Base-by-base conservation (phyloP, 2,888 invertebrate genomes). In the Iphiclides podalirius region DNA sequence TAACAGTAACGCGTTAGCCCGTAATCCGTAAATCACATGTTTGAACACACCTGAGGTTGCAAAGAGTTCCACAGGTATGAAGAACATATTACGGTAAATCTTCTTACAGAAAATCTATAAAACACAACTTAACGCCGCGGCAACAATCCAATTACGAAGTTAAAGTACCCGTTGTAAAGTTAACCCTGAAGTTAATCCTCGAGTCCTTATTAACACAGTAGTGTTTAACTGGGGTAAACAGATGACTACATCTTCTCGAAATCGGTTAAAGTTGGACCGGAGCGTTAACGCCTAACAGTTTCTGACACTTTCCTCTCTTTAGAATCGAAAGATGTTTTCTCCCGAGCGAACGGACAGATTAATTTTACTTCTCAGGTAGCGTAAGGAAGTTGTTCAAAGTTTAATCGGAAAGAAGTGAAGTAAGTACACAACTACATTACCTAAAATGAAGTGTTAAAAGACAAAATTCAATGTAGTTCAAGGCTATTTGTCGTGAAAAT, bases 141-240 rank as follows among this genome's bases (percentile, higher is more conserved):
- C 46, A 26, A 54, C 49, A 51, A 45, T 53, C 43, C 53, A 56
- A 57, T 62, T 58, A 60, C 50, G 41, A 55, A 55, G 62, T 60
- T 60, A 56, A 53, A 55, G 52, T 16, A 33, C 11, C 12, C 15
- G 31, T 47, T 48, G 51, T 41, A 46, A 59, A 55, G 55, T 58
- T 59, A 58, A 53, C 54, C 50, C 50, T 46, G 55, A 68, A 70
- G 66, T 68, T 70, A 66, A 72, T 71, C 65, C 63, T 66, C 61
- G 72, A 70, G 63, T 52, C 52, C 46, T 65, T 64, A 66, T 68
- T 69, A 64, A 64, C 57, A 66, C 61, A 52, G 55, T 52, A 48
- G 47, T 55, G 57, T 55, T 55, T 57, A 55, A 57, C 58, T 55
- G 57, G 50, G 57, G 54, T 57, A 33, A 49, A 44, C 26, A 39